A percentile compares a stretch with the other conserved stretches of the same genome.
Evolutionary conservation across 2,888 invertebrate genomes (phyloP).

Genomic region (Ophion ventricosus): DNA sequence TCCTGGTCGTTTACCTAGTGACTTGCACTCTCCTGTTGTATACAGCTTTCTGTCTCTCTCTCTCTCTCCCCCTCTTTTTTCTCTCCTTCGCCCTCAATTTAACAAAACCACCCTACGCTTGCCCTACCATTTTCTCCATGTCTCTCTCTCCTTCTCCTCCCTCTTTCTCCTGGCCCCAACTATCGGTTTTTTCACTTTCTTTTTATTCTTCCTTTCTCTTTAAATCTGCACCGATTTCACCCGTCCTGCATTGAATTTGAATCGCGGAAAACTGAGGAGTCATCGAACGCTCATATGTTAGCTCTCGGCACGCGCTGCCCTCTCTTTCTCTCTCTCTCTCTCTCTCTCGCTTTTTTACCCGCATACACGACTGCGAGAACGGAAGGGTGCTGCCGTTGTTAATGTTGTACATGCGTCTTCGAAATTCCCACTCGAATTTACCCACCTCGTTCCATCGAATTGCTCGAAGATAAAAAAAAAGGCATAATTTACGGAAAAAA

Average conservation of each 20-base stretch:
- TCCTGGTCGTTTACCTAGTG: slow-evolving; percentile 83
- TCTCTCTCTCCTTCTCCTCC: slow-evolving; percentile 48
- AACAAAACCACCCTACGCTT: slow-evolving; percentile 56
- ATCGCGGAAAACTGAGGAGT: slow-evolving; percentile 81
- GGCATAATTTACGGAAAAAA: too few relatives aligned
- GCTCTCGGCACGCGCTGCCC: slow-evolving; percentile 76
- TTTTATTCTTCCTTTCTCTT: slow-evolving; percentile 72
- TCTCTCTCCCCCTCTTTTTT: slow-evolving; percentile 66
- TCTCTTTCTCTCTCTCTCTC: slow-evolving; percentile 54
- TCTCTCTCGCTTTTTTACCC: slow-evolving; percentile 12
- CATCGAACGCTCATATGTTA: slow-evolving; percentile 83
- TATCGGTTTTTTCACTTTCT: slow-evolving; percentile 30
- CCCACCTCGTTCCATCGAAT: background rate
- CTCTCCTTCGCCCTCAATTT: slow-evolving; percentile 65
- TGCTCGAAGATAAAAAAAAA: background rate
- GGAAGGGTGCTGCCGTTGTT: slow-evolving; percentile 68
- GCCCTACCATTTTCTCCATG: slow-evolving; percentile 44
- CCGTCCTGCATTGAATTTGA: slow-evolving; percentile 80
- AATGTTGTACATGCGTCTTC: slow-evolving; percentile 48
- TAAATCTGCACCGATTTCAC: slow-evolving; percentile 81
- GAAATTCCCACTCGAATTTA: slow-evolving; percentile 2
- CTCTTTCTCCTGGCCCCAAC: slow-evolving; percentile 2
- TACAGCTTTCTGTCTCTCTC: slow-evolving; percentile 72
- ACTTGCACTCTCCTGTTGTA: slow-evolving; percentile 82
- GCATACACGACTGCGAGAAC: slow-evolving; percentile 63